These are phyloP conservation scores for Epizoanthus rinbou DNA, from an alignment of 92 coral and sea anemone genomes.

Conservation along the genomic window DNA sequence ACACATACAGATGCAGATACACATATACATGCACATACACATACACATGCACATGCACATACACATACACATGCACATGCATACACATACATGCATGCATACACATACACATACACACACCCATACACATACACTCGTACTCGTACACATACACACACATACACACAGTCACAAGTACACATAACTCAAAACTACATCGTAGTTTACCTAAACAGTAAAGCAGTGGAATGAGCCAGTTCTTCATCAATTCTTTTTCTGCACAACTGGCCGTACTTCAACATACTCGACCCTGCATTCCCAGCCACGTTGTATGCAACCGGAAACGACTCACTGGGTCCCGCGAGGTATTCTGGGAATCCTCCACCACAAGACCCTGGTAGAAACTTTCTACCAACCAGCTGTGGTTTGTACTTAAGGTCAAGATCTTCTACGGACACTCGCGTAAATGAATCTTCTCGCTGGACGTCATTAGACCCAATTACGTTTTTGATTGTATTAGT, in stretches of 20 bases:
- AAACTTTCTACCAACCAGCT: conserved; percentile 45
- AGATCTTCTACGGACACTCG: background rate
- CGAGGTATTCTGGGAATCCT: conserved; percentile 53
- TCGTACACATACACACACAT: background rate
- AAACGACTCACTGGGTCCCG: conserved; percentile 47
- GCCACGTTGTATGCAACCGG: conserved; percentile 40
- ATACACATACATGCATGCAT: too few relatives aligned
- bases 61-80: too few relatives aligned
- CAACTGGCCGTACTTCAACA: conserved; percentile 23
- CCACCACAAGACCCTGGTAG: conserved; percentile 49
- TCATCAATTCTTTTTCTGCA: conserved; percentile 21
- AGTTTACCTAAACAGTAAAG: conserved; percentile 46
- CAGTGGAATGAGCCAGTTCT: conserved; percentile 22
- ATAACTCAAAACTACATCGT: background rate
- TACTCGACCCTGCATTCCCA: conserved; percentile 6
- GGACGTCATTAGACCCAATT: background rate
- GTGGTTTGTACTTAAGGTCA: conserved; percentile 24
- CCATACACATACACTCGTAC: too few relatives aligned
- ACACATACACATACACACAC: too few relatives aligned
- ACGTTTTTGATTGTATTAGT: background rate
- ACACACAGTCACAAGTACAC: background rate
- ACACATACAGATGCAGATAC: too few relatives aligned
- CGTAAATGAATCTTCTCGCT: background rate
- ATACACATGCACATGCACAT: too few relatives aligned
- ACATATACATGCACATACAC: too few relatives aligned